Evolutionary conservation across 2,888 invertebrate species (phyloP).

Genomic region (Mantis religiosa): DNA sequence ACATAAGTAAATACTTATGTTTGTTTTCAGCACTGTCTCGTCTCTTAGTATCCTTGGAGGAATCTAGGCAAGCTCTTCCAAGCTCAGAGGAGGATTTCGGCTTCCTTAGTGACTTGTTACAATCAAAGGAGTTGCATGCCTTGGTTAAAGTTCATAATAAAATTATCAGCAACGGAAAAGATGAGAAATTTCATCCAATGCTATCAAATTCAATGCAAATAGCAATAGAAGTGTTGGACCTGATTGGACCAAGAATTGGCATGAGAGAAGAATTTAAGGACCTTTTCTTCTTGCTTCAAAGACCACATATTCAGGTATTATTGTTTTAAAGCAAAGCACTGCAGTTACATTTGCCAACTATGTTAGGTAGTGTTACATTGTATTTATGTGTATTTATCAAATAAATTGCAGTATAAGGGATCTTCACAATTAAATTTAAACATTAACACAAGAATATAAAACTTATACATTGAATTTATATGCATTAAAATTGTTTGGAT

Average conservation of each 20-base stretch:
- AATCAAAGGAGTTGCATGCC: slow-evolving; percentile 84
- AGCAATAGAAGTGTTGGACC: slow-evolving; percentile 74
- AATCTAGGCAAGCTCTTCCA: slow-evolving; percentile 64
- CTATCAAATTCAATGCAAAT: slow-evolving; percentile 80
- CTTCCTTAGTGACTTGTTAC: slow-evolving; percentile 77
- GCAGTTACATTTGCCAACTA: background rate
- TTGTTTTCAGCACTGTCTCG: slow-evolving; percentile 67
- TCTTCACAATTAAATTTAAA: no score
- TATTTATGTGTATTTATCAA: background rate
- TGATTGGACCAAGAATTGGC: slow-evolving; percentile 63
- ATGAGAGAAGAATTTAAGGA: slow-evolving; percentile 73
- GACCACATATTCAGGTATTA: slow-evolving; percentile 78
- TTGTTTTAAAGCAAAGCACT: slow-evolving; percentile 32
- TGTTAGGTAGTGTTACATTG: background rate
- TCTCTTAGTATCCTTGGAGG: slow-evolving; percentile 75
- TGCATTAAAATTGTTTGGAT: no score
- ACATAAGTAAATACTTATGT: background rate
- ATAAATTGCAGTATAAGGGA: background rate
- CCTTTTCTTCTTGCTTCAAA: slow-evolving; percentile 74
- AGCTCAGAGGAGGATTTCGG: slow-evolving; percentile 81
- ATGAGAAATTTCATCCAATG: slow-evolving; percentile 79
- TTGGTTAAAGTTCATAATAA: slow-evolving; percentile 88
- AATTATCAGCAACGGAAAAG: slow-evolving; percentile 76
- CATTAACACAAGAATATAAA: no score
- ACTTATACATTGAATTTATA: no score